Evolutionary conservation across 2,113 vertebrate genomes (phyloP).

Genomic region (Macrotis lagotis): DNA sequence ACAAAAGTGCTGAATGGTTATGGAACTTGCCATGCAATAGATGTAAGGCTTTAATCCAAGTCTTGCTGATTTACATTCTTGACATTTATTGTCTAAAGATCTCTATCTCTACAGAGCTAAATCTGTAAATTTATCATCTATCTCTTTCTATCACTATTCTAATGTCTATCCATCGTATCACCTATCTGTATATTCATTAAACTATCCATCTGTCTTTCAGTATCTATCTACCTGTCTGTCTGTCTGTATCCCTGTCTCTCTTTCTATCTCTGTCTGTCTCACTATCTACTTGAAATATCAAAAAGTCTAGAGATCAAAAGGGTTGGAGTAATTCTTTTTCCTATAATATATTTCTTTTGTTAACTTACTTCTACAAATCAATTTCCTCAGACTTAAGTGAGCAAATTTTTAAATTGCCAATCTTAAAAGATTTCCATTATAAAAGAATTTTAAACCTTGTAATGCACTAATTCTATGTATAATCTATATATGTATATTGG

Average conservation of each 20-base stretch:
- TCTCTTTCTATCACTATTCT: neutral
- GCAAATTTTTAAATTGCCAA: neutral
- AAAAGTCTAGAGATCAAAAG: neutral
- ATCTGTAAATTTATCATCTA: neutral
- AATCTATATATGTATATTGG: no score
- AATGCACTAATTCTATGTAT: neutral
- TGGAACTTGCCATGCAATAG: neutral
- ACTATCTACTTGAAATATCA: no score
- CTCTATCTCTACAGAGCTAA: neutral
- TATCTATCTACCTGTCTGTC: no score
- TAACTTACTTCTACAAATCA: neutral
- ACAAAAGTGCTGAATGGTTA: neutral
- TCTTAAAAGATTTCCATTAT: neutral
- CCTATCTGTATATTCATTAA: no score
- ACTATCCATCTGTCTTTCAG: no score
- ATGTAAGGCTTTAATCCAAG: neutral
- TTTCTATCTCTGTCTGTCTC: no score
- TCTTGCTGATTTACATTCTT: neutral
- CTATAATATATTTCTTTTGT: neutral
- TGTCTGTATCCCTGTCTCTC: no score
- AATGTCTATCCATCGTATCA: neutral
- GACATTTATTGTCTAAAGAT: neutral
- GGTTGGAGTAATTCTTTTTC: neutral
- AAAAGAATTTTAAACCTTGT: neutral
- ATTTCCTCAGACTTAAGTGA: neutral